phyloP scores from a whole-genome alignment of 92 coral and sea anemone species.

The Paramuricea clavata region DNA sequence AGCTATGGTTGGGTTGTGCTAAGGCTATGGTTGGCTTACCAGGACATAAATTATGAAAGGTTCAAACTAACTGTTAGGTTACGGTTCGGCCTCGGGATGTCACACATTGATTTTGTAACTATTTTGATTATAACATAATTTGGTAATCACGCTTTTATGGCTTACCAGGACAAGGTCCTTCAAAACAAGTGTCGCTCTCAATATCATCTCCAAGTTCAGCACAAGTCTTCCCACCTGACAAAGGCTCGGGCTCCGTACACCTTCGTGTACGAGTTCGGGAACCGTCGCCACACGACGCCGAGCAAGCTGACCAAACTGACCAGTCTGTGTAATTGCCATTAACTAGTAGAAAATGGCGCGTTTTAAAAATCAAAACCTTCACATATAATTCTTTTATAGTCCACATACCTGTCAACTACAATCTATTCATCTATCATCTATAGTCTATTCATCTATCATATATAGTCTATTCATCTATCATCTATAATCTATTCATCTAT shows the following conservation, averaged over 20 bases:
- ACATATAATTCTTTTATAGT: too few species aligned
- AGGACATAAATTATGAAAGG: too few species aligned
- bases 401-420: too few species aligned
- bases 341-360: slow-evolving; percentile 54
- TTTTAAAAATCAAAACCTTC: not conserved
- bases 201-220: slow-evolving; percentile 77
- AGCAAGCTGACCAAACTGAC: slow-evolving; percentile 86
- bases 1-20: too few species aligned
- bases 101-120: too few species aligned
- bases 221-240: slow-evolving; percentile 89
- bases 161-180: slow-evolving; percentile 92
- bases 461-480: too few species aligned
- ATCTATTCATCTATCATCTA: too few species aligned
- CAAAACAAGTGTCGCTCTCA: slow-evolving; percentile 83
- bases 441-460: too few species aligned
- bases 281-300: slow-evolving; percentile 91
- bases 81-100: too few species aligned
- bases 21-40: too few species aligned
- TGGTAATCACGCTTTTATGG: not conserved
- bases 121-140: not conserved
- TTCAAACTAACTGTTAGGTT: too few species aligned
- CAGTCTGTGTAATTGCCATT: slow-evolving; percentile 87
- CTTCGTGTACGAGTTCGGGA: slow-evolving; percentile 75
- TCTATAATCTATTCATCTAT: too few species aligned
- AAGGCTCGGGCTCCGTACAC: slow-evolving; percentile 92